Conservation (phyloP, 2,797 vertebrate genomes). For the Chaetophractus vellerosus region DNA sequence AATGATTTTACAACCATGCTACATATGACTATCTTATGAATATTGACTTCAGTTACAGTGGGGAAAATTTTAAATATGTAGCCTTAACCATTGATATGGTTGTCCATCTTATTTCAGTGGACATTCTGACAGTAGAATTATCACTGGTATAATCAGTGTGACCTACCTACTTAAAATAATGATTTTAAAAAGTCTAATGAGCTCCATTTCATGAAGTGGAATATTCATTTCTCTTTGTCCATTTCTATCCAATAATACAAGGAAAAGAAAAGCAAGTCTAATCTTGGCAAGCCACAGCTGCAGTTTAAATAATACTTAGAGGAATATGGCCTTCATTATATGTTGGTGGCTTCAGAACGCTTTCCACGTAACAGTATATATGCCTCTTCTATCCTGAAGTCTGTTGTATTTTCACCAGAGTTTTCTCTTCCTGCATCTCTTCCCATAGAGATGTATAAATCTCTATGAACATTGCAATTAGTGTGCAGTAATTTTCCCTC, state of each 20-base stretch:
- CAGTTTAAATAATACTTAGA: neutral
- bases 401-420: neutral
- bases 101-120: neutral
- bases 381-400: neutral
- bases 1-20: neutral
- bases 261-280: neutral
- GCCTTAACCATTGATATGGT: neutral
- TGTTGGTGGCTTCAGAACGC: neutral
- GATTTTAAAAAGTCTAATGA: conserved; percentile 49
- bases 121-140: neutral
- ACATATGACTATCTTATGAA: neutral
- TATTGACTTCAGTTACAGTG: neutral
- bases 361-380: neutral
- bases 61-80: neutral
- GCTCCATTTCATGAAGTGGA: neutral
- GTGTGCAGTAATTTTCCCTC: neutral
- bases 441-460: neutral
- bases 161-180: conserved; percentile 48
- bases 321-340: neutral
- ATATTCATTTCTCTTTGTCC: conserved; percentile 25
- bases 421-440: neutral
- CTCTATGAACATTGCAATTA: neutral
- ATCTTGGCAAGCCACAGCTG: neutral
- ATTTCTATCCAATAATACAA: neutral
- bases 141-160: neutral